Conservation (phyloP, 2,888 invertebrate species). For the Hyles lineata region DNA sequence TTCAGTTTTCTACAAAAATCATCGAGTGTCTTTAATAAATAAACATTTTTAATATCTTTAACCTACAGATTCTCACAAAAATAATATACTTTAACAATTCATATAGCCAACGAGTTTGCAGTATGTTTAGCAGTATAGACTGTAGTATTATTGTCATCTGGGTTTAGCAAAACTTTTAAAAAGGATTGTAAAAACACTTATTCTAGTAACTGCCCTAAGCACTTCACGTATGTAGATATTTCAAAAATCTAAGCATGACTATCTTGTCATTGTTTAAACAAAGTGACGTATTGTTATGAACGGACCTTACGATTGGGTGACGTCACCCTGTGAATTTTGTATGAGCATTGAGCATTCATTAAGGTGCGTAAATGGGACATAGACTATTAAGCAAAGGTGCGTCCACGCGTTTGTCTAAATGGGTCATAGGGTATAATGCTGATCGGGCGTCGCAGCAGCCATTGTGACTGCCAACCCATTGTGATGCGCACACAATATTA, state of each 20-base stretch:
- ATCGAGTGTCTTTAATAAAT: no score
- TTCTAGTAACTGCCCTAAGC: no score
- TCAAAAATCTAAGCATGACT: no score
- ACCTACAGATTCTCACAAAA: no score
- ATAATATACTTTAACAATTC: no score
- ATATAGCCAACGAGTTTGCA: no score
- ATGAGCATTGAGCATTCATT: slow-evolving; percentile 45
- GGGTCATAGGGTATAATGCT: slow-evolving; percentile 67
- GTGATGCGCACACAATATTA: slow-evolving; percentile 51
- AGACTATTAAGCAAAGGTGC: slow-evolving; percentile 58
- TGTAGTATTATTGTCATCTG: no score
- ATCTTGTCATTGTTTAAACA: background rate
- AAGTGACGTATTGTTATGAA: slow-evolving; percentile 5
- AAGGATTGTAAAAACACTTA: no score
- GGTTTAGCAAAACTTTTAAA: no score
- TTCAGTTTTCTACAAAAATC: no score
- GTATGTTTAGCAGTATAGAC: no score
- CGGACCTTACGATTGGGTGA: slow-evolving; percentile 10
- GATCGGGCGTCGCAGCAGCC: slow-evolving; percentile 60
- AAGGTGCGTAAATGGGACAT: slow-evolving; percentile 66
- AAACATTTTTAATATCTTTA: no score
- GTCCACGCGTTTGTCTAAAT: slow-evolving; percentile 56
- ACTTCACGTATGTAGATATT: background rate
- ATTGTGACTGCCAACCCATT: slow-evolving; percentile 64
- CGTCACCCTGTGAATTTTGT: slow-evolving; percentile 46